Evolutionary conservation across 2,113 vertebrate species (phyloP).

Genomic region (Planiliza haematocheilus): DNA sequence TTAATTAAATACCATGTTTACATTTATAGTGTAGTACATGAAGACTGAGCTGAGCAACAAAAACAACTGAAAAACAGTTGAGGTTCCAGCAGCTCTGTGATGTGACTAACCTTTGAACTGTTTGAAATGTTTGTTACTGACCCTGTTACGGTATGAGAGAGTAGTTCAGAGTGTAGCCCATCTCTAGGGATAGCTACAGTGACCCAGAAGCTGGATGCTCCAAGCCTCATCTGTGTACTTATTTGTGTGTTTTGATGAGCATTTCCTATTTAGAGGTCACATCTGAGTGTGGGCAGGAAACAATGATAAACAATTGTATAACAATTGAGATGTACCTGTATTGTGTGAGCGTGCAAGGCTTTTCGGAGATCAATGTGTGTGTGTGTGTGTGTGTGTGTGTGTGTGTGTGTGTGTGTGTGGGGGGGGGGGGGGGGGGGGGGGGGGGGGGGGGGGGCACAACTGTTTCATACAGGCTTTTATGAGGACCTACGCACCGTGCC

Average conservation of each 20-base stretch:
- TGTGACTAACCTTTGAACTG: slow-evolving; percentile 18
- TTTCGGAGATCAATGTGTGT: neutral
- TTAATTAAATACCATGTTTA: no score
- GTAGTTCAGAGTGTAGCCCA: slow-evolving; percentile 4
- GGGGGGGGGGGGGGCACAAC: no score
- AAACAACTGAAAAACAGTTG: slow-evolving; percentile 2
- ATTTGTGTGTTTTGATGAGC: slow-evolving; percentile 31
- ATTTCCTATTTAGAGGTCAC: slow-evolving; percentile 39
- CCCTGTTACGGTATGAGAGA: slow-evolving; percentile 10
- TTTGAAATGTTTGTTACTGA: slow-evolving; percentile 43
- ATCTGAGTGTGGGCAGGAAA: slow-evolving; percentile 36
- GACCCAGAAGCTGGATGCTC: slow-evolving; percentile 8
- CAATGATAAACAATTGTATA: slow-evolving; percentile 46
- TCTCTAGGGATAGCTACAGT: slow-evolving; percentile 1
- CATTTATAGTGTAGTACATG: neutral
- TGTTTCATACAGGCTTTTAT: slow-evolving; percentile 42
- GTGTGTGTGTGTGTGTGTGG: slow-evolving; percentile 44
- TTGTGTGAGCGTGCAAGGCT: neutral
- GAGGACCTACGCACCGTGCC: slow-evolving; percentile 19
- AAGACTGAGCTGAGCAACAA: no score
- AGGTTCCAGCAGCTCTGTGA: slow-evolving; percentile 18
- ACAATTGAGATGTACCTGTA: slow-evolving; percentile 45
- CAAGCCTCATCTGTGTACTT: neutral
- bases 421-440: no score
- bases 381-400: slow-evolving; percentile 19